Evolutionary conservation across 35 echinoderm and acorn worm species (phyloP), one percentile per base, ranked within the genome.

Genomic region (Patiria miniata): DNA sequence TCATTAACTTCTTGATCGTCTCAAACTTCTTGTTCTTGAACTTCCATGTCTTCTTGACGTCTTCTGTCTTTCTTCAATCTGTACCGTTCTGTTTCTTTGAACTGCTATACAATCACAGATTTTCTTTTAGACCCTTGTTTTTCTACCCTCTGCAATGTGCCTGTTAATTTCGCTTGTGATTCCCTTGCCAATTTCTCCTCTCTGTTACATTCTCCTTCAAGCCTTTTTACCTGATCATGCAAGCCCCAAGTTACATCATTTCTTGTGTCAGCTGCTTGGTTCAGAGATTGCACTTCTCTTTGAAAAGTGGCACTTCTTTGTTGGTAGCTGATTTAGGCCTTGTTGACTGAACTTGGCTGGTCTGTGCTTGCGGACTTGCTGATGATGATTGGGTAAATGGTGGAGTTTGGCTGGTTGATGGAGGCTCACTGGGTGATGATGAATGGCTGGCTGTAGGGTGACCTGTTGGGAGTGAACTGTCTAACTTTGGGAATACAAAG

Each of bases 51-150:
- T 1, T 47, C 9, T 80, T 79, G 2, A 33, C 33, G 5, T 51
- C 21, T 12, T 19, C 37, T 18, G 23, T 80, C 39, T 80, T 78
- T 79, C 9, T 88, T 38, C 7, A 32, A 50, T 18, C 77, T 77
- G 85, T 88, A 32, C 15, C 73, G 2, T 58, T 79, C 68, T 50
- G 18, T 79, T 36, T 36, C 39, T 80, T 77, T 88, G 39, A 79
- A 39, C n/a, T 79, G 78, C 78, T 79, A 37, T 39, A 39, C 28
- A 39, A 39, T 29, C 3, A 39, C 78, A 79, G 28, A 8, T 39
- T 39, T 79, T 79, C 40, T 29, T 7, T 16, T 8, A 36, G 78
- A 30, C 40, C 26, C 7, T 79, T 79, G 3, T 79, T 39, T 39
- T 39, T 39, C 23, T 36, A n/a, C 22, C 14, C n/a, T n/a, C 7